These are phyloP conservation scores for Larimichthys polyactis DNA, from an alignment of 2,113 vertebrate species.

Conservation along the genomic window DNA sequence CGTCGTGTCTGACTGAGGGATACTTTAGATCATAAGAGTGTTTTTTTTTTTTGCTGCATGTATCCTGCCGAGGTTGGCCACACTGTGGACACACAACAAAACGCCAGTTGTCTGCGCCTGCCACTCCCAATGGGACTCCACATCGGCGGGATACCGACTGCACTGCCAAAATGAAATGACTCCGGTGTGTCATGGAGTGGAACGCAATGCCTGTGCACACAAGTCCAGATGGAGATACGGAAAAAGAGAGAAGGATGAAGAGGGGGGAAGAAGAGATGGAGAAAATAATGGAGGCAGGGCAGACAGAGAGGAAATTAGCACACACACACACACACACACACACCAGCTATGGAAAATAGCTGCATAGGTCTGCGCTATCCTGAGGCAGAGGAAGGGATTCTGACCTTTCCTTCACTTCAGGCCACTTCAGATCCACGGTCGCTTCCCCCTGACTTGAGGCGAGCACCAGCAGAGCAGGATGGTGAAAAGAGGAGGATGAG, in stretches of 20 bases:
- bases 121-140: constrained; percentile 71
- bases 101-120: constrained; percentile 62
- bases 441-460: constrained; percentile 72
- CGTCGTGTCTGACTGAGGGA: background rate
- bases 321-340: constrained; percentile 55
- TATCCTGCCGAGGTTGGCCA: constrained; percentile 19
- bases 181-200: constrained; percentile 78
- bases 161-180: constrained; percentile 75
- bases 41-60: background rate
- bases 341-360: constrained; percentile 61
- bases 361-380: constrained; percentile 80
- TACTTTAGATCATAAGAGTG: background rate
- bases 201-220: constrained; percentile 68
- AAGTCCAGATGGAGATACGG: constrained; percentile 76
- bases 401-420: constrained; percentile 82
- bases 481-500: constrained; percentile 40
- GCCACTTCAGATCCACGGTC: constrained; percentile 68
- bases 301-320: constrained; percentile 49
- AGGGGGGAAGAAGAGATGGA: constrained; percentile 30
- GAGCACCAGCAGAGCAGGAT: constrained; percentile 54
- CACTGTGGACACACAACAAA: constrained; percentile 45
- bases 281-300: constrained; percentile 38
- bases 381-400: constrained; percentile 71
- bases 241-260: constrained; percentile 35
- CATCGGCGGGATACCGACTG: constrained; percentile 70